Evolutionary conservation across 2,797 vertebrate genomes (phyloP), one percentile per base, ranked within the genome.

Genomic region (Miichthys miiuy): DNA sequence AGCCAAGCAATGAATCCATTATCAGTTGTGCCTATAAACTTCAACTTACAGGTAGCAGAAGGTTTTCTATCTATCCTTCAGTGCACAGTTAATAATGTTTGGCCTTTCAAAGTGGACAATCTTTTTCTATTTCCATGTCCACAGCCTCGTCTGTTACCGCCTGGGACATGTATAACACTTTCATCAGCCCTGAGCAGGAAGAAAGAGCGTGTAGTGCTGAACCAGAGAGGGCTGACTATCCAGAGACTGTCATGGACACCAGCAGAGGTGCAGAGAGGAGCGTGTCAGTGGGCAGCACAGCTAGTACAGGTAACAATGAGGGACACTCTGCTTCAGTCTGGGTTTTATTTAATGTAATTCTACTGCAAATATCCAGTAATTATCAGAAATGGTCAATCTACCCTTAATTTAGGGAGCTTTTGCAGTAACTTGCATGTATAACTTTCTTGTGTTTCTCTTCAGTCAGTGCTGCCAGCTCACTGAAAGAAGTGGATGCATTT

Each of bases 151-250:
- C 81, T 79, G 95, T 95, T 42, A 97, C 94, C 47, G 17, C 50
- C 42, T 97, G 96, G 96, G 96, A 97, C 86, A 86, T 97, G 75
- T 95, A 95, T 50, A 90, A 96, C 73, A 88, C 94, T 0, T 88
- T 89, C 64, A 56, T 76, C 0, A 48, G 72, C 48, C 46, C 38
- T 8, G 41, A 83, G 1, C 91, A 90, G 81, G 9, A 20, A 56
- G 62, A 87, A 23, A 2, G 56, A 6, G 0, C 8, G 8, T 16
- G 14, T 0, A 5, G 42, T 9, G 30, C 68, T n/a, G 86, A 81
- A 50, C 10, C 6, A 67, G 85, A 90, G 25, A 61, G 65, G 77
- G 17, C 52, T 0, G 58, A 30, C 12, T 7, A 47, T 66, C 14
- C 13, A 4, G 54, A 83, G 61, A 27, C 51, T 5, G 50, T 44